Evolutionary conservation across 2,797 vertebrate species (phyloP), one percentile per base, ranked within the genome.

Genomic region (Halcyon badia): DNA sequence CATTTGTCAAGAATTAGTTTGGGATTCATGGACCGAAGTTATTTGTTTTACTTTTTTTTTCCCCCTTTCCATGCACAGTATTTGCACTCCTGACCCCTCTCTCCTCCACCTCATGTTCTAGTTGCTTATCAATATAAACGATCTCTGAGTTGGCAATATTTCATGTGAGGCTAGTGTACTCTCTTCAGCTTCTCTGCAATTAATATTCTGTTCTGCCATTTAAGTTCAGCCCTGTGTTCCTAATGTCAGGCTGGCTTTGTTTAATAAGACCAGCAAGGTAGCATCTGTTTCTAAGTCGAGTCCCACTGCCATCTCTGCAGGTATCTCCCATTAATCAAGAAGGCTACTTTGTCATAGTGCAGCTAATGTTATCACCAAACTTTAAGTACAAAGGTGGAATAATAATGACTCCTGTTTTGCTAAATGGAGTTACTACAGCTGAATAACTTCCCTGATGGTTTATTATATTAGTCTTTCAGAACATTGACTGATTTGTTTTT

Each of bases 391-490:
- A 51, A 89, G 86, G 83, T 69, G 61, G 84, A 92, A 95, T 90
- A 86, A 73, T 83, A 96, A 96, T 87, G 71, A 72, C 21, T 64
- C 51, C 39, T 61, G 13, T 85, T 88, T 90, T 4, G 0, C 62
- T 58, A 80, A 92, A 85, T n/a, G 42, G n/a, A 31, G 49, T 82
- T 82, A 96, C 83, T 46, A 85, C 33, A 86, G 85, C 65, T 83
- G 88, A 93, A 72, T 90, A 61, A 57, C 91, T 95, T 52, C 35
- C 84, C 41, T 71, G 62, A 90, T 90, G 79, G 86, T 89, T 95
- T 90, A 83, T 95, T 91, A 42, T 66, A 87, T 89, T 91, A 87
- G 81, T 83, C 94, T 94, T 95, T 86, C 88, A 95, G 94, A 97
- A 93, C 89, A 83, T 26, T 83, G 84, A 97, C 68, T 76, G 94